Conservation (phyloP, 2,888 invertebrate genomes). For the Ornithoptera priamus region DNA sequence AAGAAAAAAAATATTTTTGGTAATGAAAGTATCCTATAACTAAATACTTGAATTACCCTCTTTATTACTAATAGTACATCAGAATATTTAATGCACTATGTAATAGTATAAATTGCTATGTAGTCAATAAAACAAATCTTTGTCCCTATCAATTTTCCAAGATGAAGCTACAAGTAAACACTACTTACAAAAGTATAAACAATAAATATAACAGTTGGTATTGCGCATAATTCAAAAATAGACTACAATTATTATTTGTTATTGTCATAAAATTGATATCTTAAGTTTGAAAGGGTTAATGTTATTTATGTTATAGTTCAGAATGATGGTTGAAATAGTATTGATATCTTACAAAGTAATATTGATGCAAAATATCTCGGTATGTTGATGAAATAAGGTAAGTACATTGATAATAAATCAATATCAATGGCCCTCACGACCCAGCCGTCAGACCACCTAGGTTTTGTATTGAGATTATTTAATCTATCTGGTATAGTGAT, state of each 20-base stretch:
- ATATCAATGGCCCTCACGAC: not conserved
- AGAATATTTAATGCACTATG: not conserved
- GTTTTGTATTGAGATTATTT: not conserved
- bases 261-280: conserved; percentile 10
- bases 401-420: not conserved
- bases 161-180: not conserved
- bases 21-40: not conserved
- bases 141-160: not conserved
- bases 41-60: not conserved
- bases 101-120: not conserved
- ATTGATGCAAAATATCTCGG: not conserved
- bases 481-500: no score
- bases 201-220: not conserved
- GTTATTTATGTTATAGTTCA: conserved; percentile 22
- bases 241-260: not conserved
- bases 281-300: conserved; percentile 22
- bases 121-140: not conserved
- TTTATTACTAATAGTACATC: not conserved
- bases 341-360: conserved; percentile 20
- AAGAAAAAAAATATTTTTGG: no score
- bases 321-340: conserved; percentile 14
- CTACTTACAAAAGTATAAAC: not conserved
- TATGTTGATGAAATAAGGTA: not conserved
- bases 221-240: not conserved
- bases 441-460: not conserved